A percentile compares a stretch with the other conserved stretches of the same genome.
Evolutionary conservation across 2,797 vertebrate genomes (phyloP).

Genomic region (Nyctibius grandis): DNA sequence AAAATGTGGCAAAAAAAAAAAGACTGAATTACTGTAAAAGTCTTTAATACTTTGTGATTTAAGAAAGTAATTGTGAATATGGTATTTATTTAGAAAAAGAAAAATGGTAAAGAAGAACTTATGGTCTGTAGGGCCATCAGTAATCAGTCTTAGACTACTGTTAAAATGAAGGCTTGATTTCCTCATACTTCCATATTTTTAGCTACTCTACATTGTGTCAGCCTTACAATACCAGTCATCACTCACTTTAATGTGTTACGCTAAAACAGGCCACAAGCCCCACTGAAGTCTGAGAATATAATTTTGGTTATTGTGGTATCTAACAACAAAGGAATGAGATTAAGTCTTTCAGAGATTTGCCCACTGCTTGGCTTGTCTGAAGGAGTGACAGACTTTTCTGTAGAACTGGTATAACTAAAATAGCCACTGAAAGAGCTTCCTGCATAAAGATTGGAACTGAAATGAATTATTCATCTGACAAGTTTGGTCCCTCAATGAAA

Average conservation of each 20-base stretch:
- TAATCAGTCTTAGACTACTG: neutral
- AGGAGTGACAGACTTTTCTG: neutral
- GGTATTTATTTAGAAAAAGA: neutral
- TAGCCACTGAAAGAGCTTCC: neutral
- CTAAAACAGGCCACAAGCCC: neutral
- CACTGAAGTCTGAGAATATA: neutral
- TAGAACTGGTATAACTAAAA: neutral
- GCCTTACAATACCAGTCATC: neutral
- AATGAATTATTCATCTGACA: slow-evolving; percentile 37
- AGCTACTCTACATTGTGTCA: neutral
- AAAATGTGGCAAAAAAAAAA: neutral
- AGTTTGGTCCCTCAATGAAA: slow-evolving; percentile 3
- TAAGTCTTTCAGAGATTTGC: neutral
- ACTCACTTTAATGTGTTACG: neutral
- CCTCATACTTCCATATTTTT: neutral
- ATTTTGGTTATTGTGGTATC: neutral
- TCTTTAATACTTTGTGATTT: neutral
- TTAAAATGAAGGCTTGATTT: neutral
- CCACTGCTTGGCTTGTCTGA: neutral
- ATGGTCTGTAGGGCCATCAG: neutral
- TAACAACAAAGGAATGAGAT: neutral
- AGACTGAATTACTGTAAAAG: neutral
- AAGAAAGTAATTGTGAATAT: neutral
- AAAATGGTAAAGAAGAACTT: neutral
- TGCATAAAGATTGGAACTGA: neutral